Conservation (phyloP, 2,797 vertebrate genomes). For the Petrocephalus schoutedeni region DNA sequence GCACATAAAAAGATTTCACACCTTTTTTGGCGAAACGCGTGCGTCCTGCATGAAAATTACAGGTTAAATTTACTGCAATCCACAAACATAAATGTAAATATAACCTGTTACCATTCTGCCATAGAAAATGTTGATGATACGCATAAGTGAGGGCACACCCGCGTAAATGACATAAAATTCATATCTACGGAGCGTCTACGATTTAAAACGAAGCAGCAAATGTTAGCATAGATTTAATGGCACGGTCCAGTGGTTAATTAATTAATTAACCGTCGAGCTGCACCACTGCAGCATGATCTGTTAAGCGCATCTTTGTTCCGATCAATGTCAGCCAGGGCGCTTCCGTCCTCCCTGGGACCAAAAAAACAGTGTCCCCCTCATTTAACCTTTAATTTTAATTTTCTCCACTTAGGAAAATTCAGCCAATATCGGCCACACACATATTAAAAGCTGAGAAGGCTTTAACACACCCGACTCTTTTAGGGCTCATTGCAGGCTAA, state of each 20-base stretch:
- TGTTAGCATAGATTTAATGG: not conserved
- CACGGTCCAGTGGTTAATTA: not conserved
- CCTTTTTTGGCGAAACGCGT: not conserved
- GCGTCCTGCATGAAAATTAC: not conserved
- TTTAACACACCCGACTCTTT: slow-evolving; percentile 50
- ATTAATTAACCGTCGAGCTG: not conserved
- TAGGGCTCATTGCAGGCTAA: slow-evolving; percentile 60
- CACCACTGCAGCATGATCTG: slow-evolving; percentile 24
- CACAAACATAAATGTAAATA: not conserved
- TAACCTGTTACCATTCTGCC: not conserved
- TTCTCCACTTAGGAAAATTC: slow-evolving; percentile 40
- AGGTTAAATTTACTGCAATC: not conserved
- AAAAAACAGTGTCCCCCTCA: slow-evolving; percentile 33
- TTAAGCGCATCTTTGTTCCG: slow-evolving; percentile 39
- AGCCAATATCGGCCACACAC: slow-evolving; percentile 45
- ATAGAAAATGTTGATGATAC: not conserved
- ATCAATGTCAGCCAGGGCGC: slow-evolving; percentile 32
- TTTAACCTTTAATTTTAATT: slow-evolving; percentile 48
- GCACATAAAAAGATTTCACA: not conserved
- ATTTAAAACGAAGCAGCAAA: not conserved
- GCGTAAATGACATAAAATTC: not conserved
- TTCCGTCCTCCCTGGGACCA: slow-evolving; percentile 32
- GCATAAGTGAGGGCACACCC: not conserved
- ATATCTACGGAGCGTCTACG: not conserved
- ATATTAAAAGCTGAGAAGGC: slow-evolving; percentile 41